A percentile compares a stretch with the other conserved stretches of the same genome.
Evolutionary conservation across 2,888 invertebrate species (phyloP).

Genomic region (Meiosimyza decipiens): DNA sequence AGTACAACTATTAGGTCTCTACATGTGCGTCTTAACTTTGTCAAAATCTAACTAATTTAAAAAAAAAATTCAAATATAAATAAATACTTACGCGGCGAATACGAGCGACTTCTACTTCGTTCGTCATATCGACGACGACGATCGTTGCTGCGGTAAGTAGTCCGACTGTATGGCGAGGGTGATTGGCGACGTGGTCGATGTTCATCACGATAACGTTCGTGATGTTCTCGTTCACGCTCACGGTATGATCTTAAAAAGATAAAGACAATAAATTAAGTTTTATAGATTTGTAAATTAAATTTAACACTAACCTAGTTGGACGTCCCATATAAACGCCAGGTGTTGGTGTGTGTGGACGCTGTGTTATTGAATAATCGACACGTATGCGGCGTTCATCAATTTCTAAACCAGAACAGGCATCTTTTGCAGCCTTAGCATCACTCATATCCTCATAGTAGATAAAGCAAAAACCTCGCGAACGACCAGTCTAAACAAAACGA

Average conservation of each 20-base stretch:
- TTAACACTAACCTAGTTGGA: constrained; percentile 71
- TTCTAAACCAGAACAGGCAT: constrained; percentile 93
- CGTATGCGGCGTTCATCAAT: constrained; percentile 93
- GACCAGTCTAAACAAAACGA: constrained; percentile 77
- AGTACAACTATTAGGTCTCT: too few relatives aligned
- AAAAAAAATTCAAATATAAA: too few relatives aligned
- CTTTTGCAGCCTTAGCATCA: constrained; percentile 93
- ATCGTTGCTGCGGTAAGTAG: constrained; percentile 44
- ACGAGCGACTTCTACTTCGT: constrained; percentile 58
- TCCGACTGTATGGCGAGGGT: constrained; percentile 52
- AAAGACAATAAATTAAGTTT: not conserved
- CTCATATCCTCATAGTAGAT: constrained; percentile 90
- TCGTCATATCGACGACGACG: constrained; percentile 51
- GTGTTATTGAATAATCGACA: constrained; percentile 96
- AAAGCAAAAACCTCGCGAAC: constrained; percentile 96
- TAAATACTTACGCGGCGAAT: constrained; percentile 54
- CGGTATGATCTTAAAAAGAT: constrained; percentile 42
- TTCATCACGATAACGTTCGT: constrained; percentile 51
- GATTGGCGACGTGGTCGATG: constrained; percentile 48
- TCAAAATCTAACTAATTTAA: too few relatives aligned
- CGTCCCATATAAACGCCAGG: constrained; percentile 98
- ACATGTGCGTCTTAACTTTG: too few relatives aligned
- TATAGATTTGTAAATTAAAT: not conserved
- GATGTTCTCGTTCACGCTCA: constrained; percentile 49
- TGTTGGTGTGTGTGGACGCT: constrained; percentile 96